Conservation (phyloP, 2,113 vertebrate genomes). For the Triplophysa siluroides region DNA sequence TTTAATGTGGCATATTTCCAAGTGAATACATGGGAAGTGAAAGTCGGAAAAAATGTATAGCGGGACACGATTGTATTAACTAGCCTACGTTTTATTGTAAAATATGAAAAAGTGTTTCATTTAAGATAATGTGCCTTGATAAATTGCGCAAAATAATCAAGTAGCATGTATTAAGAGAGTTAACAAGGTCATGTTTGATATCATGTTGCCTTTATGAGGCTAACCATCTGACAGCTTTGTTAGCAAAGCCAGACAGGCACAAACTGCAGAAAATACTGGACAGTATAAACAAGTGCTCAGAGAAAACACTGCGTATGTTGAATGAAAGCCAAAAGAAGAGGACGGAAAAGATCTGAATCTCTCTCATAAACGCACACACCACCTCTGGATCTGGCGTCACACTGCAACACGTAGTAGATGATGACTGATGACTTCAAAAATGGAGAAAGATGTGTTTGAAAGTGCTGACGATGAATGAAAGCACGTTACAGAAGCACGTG, state of each 20-base stretch:
- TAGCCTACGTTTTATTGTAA: background rate
- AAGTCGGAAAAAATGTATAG: no score
- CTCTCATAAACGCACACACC: constrained; percentile 35
- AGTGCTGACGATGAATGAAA: constrained; percentile 71
- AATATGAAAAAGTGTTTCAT: no score
- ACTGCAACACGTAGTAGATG: constrained; percentile 57
- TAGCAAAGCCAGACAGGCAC: background rate
- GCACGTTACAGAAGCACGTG: constrained; percentile 44
- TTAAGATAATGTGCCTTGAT: no score
- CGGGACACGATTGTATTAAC: no score
- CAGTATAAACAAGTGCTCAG: constrained; percentile 14
- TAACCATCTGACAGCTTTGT: background rate
- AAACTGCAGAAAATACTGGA: constrained; percentile 7
- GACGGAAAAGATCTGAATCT: constrained; percentile 18
- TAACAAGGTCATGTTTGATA: background rate
- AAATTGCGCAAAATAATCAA: background rate
- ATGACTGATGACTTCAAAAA: constrained; percentile 70
- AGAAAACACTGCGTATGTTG: constrained; percentile 23
- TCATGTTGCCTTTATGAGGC: background rate
- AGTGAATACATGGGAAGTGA: no score
- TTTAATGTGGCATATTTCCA: no score
- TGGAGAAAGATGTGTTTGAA: constrained; percentile 58
- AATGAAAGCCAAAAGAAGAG: constrained; percentile 21
- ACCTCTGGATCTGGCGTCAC: constrained; percentile 55
- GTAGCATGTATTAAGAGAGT: constrained; percentile 1